These are phyloP conservation scores for Enteromius anoplus DNA, from an alignment of 2,797 vertebrate genomes.

Conservation along the genomic window DNA sequence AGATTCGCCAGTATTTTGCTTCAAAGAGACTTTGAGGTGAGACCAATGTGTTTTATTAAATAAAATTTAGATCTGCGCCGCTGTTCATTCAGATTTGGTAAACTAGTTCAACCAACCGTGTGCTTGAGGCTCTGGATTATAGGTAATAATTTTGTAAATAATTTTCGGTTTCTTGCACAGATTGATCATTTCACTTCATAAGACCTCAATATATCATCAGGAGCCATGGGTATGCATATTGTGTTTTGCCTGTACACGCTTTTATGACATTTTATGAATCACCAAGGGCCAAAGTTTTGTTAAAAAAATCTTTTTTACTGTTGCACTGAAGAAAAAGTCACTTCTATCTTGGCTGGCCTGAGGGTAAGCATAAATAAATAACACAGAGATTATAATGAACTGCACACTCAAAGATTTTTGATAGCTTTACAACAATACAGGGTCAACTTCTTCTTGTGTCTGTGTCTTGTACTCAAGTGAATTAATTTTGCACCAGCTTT, in stretches of 20 bases:
- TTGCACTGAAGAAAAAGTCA: not conserved
- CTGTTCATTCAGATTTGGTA: not conserved
- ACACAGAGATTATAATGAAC: not conserved
- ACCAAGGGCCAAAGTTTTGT: not conserved
- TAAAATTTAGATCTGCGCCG: not conserved
- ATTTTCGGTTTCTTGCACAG: not conserved
- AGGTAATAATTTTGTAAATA: not conserved
- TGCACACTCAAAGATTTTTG: slow-evolving; percentile 40
- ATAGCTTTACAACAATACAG: slow-evolving; percentile 44
- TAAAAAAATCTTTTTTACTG: not conserved
- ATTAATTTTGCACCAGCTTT: slow-evolving; percentile 56
- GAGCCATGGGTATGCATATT: not conserved
- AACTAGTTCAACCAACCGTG: not conserved
- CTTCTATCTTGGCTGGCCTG: not conserved
- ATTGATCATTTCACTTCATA: not conserved
- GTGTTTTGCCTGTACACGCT: not conserved
- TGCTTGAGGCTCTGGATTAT: not conserved
- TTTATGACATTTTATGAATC: not conserved
- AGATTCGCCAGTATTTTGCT: not conserved
- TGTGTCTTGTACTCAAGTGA: slow-evolving; percentile 65
- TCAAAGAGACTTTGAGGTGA: not conserved
- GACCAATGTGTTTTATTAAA: not conserved
- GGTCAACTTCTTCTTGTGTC: slow-evolving; percentile 47
- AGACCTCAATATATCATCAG: not conserved
- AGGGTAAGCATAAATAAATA: slow-evolving; percentile 2